Evolutionary conservation across 2,888 invertebrate genomes (phyloP), one percentile per base, ranked within the genome.

Genomic region (Dermolepida albohirtum): DNA sequence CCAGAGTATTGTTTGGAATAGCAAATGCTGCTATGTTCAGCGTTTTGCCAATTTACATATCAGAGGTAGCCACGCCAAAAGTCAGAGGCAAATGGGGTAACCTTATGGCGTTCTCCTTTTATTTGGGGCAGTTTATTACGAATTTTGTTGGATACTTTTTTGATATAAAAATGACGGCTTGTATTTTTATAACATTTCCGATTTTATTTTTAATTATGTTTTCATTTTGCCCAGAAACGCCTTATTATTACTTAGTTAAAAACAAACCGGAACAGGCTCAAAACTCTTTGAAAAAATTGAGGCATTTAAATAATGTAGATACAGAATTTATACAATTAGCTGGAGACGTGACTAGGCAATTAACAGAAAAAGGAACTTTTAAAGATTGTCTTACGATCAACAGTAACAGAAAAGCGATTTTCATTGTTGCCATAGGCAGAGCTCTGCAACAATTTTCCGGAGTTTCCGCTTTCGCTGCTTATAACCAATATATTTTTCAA

Each of bases 141-240:
- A 80, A 79, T 64, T 66, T 73, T 0, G 59, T 79, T 12, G 80
- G 79, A 1, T 74, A 76, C 4, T 76, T 72, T 64, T 64, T 69
- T 27, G n/a, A 55, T 41, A 68, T 74, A 4, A 54, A 63, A 34
- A 50, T 44, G 1, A 54, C 72, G 1, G 73, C 74, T n/a, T 51
- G 64, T 40, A 63, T 73, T 1, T 69, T 62, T 11, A 57, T 67
- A 2, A 22, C 65, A 1, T 5, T 72, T 6, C 64, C 69, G 1
- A 40, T 74, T 29, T 55, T 73, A 10, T 74, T 73, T 55, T 41
- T 70, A 1, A 40, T 55, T 7, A 51, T 63, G 16, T 71, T 74
- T 47, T 12, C 55, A 6, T 87, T 87, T 77, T 83, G 90, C 77
- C 91, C 91, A n/a, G 92, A 92, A 83, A 74, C 78, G 5, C 80